phyloP scores from a whole-genome alignment of 2,888 invertebrate species.

The Meloe dianella region DNA sequence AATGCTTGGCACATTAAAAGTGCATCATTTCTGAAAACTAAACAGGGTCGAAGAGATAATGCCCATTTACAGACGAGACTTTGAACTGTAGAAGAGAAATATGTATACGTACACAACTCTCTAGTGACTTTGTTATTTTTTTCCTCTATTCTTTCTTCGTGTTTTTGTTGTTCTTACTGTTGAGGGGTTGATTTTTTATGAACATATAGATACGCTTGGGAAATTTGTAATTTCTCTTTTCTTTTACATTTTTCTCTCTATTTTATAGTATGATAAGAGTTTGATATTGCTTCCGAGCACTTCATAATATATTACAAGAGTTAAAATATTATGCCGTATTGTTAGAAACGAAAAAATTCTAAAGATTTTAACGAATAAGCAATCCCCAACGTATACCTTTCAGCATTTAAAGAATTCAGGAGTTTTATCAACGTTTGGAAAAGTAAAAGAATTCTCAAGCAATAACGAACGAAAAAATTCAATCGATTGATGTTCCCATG shows the following conservation, averaged over 20 bases:
- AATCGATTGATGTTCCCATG: background rate
- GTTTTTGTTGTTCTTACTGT: background rate
- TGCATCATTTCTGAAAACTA: constrained; percentile 56
- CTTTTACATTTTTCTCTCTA: constrained; percentile 43
- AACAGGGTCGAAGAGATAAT: constrained; percentile 56
- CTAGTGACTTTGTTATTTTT: background rate
- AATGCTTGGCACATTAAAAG: constrained; percentile 49
- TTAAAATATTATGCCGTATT: background rate
- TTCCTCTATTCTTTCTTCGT: background rate
- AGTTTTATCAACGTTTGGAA: background rate
- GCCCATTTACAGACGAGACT: constrained; percentile 19
- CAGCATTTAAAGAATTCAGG: background rate
- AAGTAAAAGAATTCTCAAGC: background rate
- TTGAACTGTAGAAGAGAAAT: background rate
- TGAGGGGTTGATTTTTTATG: constrained; percentile 39
- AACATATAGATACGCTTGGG: constrained; percentile 50
- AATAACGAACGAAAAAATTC: background rate
- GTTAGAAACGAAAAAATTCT: background rate
- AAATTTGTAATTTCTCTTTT: constrained; percentile 51
- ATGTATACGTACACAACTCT: background rate
- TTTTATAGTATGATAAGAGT: constrained; percentile 46
- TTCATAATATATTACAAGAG: constrained; percentile 40
- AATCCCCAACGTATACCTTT: no score
- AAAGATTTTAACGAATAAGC: background rate
- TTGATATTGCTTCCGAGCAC: constrained; percentile 38